Percentiles rank a stretch among this genome's conserved stretches.
phyloP scores from a whole-genome alignment of 2,113 vertebrate genomes.

The Eonycteris spelaea region DNA sequence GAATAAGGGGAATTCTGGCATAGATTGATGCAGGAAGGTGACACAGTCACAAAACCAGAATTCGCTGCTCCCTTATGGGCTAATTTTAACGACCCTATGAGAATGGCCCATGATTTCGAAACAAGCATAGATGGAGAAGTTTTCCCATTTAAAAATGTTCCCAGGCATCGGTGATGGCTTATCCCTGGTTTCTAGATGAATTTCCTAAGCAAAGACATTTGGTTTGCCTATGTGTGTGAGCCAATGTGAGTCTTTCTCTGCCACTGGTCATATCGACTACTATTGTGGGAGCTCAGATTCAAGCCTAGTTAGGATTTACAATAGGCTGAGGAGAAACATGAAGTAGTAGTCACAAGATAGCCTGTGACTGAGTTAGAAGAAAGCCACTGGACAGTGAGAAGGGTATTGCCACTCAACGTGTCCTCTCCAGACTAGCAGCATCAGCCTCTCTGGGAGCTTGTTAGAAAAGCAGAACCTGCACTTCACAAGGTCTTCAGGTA shows the following conservation, averaged over 20 bases:
- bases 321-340: neutral
- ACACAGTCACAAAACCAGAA: conserved; percentile 2
- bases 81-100: conserved; percentile 17
- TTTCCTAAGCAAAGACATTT: neutral
- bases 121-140: neutral
- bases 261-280: neutral
- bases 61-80: neutral
- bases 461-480: neutral
- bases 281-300: neutral
- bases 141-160: neutral
- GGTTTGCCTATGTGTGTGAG: neutral
- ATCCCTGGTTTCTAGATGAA: neutral
- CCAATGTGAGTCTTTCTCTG: neutral
- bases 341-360: neutral
- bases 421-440: neutral
- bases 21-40: neutral
- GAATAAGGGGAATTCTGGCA: neutral
- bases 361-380: neutral
- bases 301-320: neutral
- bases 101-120: neutral
- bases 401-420: neutral
- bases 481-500: neutral
- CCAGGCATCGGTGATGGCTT: neutral
- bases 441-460: neutral
- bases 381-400: neutral